These are phyloP conservation scores for Acanthisitta chloris DNA, from an alignment of 2,113 vertebrate genomes.

Conservation along the genomic window DNA sequence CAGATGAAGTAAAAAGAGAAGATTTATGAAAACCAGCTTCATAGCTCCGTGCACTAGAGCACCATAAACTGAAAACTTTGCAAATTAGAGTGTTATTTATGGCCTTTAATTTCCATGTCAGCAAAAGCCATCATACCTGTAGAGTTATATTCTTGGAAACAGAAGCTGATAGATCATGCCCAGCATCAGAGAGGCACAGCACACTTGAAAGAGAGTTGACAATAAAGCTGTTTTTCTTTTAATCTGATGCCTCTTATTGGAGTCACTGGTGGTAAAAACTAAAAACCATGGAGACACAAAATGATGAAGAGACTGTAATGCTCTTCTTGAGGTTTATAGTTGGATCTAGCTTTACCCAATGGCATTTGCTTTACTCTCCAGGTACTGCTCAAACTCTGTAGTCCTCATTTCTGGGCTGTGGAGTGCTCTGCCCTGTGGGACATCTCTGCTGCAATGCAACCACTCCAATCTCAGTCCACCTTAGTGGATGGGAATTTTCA, in stretches of 20 bases:
- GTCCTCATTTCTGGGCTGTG: not conserved
- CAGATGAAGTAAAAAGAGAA: not conserved
- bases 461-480: not conserved
- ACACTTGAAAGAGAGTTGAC: not conserved
- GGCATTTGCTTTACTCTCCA: not conserved
- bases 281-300: not conserved
- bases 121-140: not conserved
- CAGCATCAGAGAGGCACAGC: not conserved
- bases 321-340: not conserved
- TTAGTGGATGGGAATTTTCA: not conserved
- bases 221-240: not conserved
- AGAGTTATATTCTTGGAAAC: not conserved
- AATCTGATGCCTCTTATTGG: not conserved
- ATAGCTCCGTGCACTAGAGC: not conserved
- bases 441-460: not conserved
- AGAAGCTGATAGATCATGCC: not conserved
- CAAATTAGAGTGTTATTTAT: not conserved
- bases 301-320: not conserved
- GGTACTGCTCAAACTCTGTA: not conserved
- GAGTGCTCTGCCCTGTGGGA: not conserved
- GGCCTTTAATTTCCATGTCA: not conserved
- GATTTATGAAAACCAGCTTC: conserved; percentile 44
- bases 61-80: not conserved
- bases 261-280: not conserved
- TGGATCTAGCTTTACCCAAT: not conserved